Percentiles rank a stretch among this genome's conserved stretches.
Conservation (phyloP, 2,113 vertebrate genomes). For the Acanthochromis polyacanthus region DNA sequence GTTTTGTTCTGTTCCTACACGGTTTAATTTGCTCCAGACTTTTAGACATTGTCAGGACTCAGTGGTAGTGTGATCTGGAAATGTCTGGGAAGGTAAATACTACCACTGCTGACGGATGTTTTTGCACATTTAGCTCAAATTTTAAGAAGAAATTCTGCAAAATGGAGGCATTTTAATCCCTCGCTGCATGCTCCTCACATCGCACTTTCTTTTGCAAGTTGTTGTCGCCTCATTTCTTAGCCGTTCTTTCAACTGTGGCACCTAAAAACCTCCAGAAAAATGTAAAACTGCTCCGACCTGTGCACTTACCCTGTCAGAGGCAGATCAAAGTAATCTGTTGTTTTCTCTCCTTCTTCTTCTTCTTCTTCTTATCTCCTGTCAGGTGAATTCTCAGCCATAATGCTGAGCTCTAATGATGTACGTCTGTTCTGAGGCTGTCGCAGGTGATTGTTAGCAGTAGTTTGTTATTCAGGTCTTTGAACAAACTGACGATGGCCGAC, state of each 20-base stretch:
- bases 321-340: conserved; percentile 51
- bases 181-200: conserved; percentile 6
- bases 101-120: not conserved
- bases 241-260: conserved; percentile 25
- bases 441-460: conserved; percentile 33
- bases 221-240: conserved; percentile 15
- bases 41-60: too few relatives aligned
- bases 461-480: conserved; percentile 10
- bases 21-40: conserved; percentile 21
- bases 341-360: conserved; percentile 20
- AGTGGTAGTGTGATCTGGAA: conserved; percentile 24
- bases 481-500: conserved; percentile 56
- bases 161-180: not conserved
- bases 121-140: conserved; percentile 13
- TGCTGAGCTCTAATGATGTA: conserved; percentile 58
- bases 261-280: conserved; percentile 20
- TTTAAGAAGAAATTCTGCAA: not conserved
- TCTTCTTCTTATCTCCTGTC: conserved; percentile 46
- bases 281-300: conserved; percentile 52
- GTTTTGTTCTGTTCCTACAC: conserved; percentile 25
- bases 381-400: conserved; percentile 50
- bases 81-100: conserved; percentile 59
- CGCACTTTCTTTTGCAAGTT: not conserved
- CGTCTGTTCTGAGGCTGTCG: conserved; percentile 42
- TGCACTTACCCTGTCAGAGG: conserved; percentile 33